Percentiles rank a stretch among this genome's conserved stretches.
Evolutionary conservation across 2,797 vertebrate genomes (phyloP).

Genomic region (Setipinna tenuifilis): DNA sequence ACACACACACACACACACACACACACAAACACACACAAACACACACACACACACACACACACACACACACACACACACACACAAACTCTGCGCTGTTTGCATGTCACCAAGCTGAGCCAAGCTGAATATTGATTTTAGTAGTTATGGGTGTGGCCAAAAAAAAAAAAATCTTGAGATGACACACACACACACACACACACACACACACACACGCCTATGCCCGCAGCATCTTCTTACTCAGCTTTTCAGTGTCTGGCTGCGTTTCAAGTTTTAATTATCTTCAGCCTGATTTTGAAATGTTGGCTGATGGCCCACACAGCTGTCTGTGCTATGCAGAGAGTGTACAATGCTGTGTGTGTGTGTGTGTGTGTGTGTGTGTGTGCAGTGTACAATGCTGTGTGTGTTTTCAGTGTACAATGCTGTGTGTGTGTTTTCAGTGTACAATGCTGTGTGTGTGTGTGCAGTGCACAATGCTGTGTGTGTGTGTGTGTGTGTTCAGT

Average conservation of each 20-base stretch:
- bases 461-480: too few species aligned
- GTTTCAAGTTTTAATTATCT: background rate
- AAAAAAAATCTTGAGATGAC: background rate
- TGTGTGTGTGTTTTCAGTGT: too few species aligned
- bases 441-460: too few species aligned
- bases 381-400: too few species aligned
- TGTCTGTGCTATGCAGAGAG: background rate
- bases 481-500: too few species aligned
- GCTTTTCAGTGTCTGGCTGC: background rate
- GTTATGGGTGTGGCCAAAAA: background rate
- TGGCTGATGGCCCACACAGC: background rate
- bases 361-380: too few species aligned
- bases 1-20: slow-evolving; percentile 4
- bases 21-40: background rate
- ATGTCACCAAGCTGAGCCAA: background rate
- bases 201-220: background rate
- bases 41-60: background rate
- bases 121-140: background rate
- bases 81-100: background rate
- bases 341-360: too few species aligned
- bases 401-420: too few species aligned
- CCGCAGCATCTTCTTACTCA: background rate
- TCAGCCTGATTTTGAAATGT: background rate
- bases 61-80: background rate
- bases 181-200: background rate